These are phyloP conservation scores for Bubo scandiacus DNA, from an alignment of 2,113 vertebrate genomes.

Conservation along the genomic window DNA sequence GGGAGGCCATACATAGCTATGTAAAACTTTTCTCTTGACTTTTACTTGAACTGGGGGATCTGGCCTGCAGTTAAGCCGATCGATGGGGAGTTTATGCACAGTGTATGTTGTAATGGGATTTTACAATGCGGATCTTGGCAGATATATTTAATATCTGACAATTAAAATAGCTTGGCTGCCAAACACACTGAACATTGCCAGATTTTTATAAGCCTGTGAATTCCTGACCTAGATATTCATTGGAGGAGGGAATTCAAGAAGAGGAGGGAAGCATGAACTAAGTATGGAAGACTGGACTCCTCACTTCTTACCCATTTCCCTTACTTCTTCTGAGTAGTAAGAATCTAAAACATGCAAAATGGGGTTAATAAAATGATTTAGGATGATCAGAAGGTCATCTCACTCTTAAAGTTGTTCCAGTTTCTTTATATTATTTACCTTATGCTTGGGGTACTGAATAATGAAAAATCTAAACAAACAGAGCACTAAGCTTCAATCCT, in stretches of 20 bases:
- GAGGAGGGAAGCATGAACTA: not conserved
- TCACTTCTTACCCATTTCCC: not conserved
- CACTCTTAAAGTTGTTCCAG: not conserved
- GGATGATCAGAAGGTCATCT: not conserved
- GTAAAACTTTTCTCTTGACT: not conserved
- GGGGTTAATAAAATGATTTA: not conserved
- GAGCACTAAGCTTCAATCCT: slow-evolving; percentile 44
- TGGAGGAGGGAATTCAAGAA: not conserved
- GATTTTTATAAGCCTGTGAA: not conserved
- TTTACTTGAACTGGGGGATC: not conserved
- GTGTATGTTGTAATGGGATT: slow-evolving; percentile 10
- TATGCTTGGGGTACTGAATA: not conserved
- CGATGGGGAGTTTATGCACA: not conserved
- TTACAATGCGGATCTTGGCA: not conserved
- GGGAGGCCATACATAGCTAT: not conserved
- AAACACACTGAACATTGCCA: not conserved
- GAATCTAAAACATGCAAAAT: not conserved
- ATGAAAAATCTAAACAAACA: slow-evolving; percentile 26
- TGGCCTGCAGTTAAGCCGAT: not conserved
- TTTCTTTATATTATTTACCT: slow-evolving; percentile 2
- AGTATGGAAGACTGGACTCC: not conserved
- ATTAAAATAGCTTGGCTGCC: slow-evolving; percentile 27
- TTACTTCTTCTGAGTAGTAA: not conserved
- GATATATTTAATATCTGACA: slow-evolving; percentile 22
- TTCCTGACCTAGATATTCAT: slow-evolving; percentile 17